These are phyloP conservation scores for Carpatolechia fugitivella DNA, from an alignment of 2,888 invertebrate species.

Conservation along the genomic window DNA sequence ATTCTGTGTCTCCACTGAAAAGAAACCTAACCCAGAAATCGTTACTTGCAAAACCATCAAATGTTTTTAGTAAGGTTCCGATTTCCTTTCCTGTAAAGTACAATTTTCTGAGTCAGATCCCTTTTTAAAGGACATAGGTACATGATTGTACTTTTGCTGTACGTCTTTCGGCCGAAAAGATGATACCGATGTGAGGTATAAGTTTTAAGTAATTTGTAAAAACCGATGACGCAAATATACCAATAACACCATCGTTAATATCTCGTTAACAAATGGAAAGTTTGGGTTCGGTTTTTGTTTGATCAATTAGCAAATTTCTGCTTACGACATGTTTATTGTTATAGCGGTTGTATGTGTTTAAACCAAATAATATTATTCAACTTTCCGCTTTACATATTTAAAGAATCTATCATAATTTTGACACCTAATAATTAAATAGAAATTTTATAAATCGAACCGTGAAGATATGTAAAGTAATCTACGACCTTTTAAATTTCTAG, in stretches of 20 bases:
- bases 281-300: neutral
- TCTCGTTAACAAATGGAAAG: slow-evolving; percentile 1
- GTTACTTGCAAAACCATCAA: too few relatives aligned
- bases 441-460: neutral
- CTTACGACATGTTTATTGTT: neutral
- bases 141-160: too few relatives aligned
- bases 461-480: neutral
- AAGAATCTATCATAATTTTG: neutral
- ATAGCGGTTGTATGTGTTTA: too few relatives aligned
- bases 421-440: neutral
- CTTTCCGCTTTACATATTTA: neutral
- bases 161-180: too few relatives aligned
- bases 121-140: too few relatives aligned
- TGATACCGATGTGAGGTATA: too few relatives aligned
- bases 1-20: too few relatives aligned
- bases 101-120: too few relatives aligned
- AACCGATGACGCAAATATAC: neutral
- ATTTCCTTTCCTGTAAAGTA: too few relatives aligned
- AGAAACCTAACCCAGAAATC: too few relatives aligned
- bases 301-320: neutral
- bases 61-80: too few relatives aligned
- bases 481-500: too few relatives aligned
- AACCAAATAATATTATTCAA: neutral
- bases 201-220: neutral
- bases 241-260: neutral